Conservation (phyloP, 2,888 invertebrate species). For the Boloria euphrosyne region DNA sequence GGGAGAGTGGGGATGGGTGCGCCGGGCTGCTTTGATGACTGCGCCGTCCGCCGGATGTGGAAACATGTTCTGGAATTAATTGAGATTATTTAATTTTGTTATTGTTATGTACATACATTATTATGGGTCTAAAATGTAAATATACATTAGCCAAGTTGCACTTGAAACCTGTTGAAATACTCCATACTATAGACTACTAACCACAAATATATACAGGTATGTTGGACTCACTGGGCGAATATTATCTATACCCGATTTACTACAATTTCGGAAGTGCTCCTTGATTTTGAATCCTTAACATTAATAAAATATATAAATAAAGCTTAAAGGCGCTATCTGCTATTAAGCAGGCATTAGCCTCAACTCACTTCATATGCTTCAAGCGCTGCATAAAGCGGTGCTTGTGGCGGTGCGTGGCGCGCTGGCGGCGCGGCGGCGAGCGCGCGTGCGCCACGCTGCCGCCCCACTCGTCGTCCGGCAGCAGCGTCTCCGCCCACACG, state of each 20-base stretch:
- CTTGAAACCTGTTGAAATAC: too few species aligned
- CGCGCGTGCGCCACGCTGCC: slow-evolving; percentile 84
- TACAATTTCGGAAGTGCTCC: too few species aligned
- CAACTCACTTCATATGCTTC: slow-evolving; percentile 95
- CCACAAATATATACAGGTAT: too few species aligned
- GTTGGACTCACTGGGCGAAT: too few species aligned
- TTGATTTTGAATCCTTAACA: too few species aligned
- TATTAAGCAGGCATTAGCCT: too few species aligned
- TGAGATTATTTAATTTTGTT: background rate
- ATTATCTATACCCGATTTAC: too few species aligned
- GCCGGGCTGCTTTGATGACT: slow-evolving; percentile 86
- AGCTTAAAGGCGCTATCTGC: too few species aligned
- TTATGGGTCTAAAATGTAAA: background rate
- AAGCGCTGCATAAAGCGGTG: slow-evolving; percentile 97
- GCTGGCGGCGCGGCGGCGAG: slow-evolving; percentile 85
- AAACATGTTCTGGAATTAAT: slow-evolving; percentile 88
- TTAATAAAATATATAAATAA: too few species aligned
- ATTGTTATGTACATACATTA: too few species aligned
- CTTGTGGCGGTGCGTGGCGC: slow-evolving; percentile 94
- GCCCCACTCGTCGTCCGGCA: slow-evolving; percentile 95
- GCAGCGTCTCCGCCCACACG: slow-evolving; percentile 98
- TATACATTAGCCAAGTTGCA: background rate
- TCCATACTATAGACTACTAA: too few species aligned
- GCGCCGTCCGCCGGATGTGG: slow-evolving; percentile 93
- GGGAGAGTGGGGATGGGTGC: slow-evolving; percentile 93